A percentile compares a stretch with the other conserved stretches of the same genome.
phyloP scores from a whole-genome alignment of 92 coral and sea anemone species.

The Bergia puertoricense region DNA sequence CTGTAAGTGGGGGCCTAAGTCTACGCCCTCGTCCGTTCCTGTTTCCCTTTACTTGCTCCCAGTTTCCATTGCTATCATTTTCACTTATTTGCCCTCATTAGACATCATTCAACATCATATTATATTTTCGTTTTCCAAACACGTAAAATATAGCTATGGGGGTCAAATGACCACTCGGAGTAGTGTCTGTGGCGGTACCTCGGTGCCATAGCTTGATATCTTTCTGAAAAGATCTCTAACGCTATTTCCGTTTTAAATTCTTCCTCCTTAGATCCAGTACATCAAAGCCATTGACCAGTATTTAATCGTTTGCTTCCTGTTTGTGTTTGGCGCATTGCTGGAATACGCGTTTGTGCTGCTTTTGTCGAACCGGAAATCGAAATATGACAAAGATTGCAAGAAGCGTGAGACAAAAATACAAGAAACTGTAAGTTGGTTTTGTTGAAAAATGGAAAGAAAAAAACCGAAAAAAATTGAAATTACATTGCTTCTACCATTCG shows the following conservation, averaged over 20 bases:
- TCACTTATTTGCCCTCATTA: too few species aligned
- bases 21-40: too few species aligned
- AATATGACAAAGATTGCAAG: neutral
- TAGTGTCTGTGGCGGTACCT: too few species aligned
- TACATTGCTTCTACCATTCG: neutral
- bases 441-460: too few species aligned
- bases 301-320: constrained; percentile 1
- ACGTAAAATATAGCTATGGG: too few species aligned
- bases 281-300: constrained; percentile 4
- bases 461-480: too few species aligned
- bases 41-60: too few species aligned
- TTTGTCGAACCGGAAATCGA: constrained; percentile 1
- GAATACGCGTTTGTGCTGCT: neutral
- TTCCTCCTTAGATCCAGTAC: neutral
- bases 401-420: neutral
- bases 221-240: neutral
- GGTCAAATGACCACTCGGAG: too few species aligned
- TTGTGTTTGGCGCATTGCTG: neutral
- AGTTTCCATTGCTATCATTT: too few species aligned
- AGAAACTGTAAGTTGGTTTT: neutral
- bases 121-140: too few species aligned
- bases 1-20: too few species aligned
- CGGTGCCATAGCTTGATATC: neutral
- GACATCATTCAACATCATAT: too few species aligned
- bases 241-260: neutral